Evolutionary conservation across 2,113 vertebrate species (phyloP).

Genomic region (Astatoreochromis straeleni): DNA sequence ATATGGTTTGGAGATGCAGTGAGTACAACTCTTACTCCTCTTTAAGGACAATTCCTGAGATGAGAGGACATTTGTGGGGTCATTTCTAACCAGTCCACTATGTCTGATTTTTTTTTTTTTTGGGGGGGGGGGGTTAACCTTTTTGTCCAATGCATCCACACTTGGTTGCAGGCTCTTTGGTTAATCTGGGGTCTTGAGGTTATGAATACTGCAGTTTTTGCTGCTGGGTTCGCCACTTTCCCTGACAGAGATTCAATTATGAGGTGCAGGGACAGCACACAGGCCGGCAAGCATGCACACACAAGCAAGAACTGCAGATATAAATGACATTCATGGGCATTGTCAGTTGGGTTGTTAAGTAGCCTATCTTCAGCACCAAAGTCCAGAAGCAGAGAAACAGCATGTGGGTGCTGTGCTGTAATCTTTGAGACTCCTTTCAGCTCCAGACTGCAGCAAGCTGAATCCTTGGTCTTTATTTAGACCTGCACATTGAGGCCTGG

Average conservation of each 20-base stretch:
- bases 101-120: conserved; percentile 11
- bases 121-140: not conserved
- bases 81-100: conserved; percentile 1
- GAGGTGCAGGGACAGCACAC: not conserved
- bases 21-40: conserved; percentile 40
- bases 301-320: not conserved
- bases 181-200: not conserved
- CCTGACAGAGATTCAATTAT: not conserved
- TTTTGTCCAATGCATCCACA: not conserved
- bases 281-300: not conserved
- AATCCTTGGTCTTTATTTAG: conserved; percentile 64
- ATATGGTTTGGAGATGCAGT: conserved; percentile 46
- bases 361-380: not conserved
- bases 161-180: not conserved
- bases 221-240: conserved; percentile 32
- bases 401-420: not conserved
- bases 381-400: not conserved
- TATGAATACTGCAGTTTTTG: conserved; percentile 44
- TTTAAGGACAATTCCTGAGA: conserved; percentile 55
- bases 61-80: not conserved
- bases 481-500: conserved; percentile 53
- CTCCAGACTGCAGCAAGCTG: conserved; percentile 29
- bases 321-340: not conserved
- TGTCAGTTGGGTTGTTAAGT: not conserved
- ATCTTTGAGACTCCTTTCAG: conserved; percentile 27